Percentiles rank a stretch among this genome's conserved stretches.
Conservation (phyloP, 2,797 vertebrate genomes). For the Eidolon dupreanum region DNA sequence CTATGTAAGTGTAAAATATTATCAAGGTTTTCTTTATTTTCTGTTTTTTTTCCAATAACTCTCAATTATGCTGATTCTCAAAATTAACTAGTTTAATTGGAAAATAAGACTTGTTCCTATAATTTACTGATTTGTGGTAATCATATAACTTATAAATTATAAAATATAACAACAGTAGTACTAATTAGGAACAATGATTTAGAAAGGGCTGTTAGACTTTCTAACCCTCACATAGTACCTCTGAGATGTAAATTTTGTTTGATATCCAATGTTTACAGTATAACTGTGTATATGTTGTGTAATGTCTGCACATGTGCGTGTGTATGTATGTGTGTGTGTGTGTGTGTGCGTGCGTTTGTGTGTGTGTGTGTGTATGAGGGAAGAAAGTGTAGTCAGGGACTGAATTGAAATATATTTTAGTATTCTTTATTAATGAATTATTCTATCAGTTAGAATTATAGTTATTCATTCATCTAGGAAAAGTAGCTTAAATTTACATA, state of each 20-base stretch:
- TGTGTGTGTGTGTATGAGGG: too few species aligned
- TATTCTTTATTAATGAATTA: background rate
- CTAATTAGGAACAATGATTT: background rate
- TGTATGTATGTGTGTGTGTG: background rate
- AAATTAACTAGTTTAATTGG: background rate
- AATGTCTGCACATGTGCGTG: background rate
- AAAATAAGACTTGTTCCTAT: background rate
- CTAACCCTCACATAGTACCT: background rate
- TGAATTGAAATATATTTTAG: background rate
- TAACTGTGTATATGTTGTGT: background rate
- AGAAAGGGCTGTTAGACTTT: background rate
- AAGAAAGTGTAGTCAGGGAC: fast-evolving
- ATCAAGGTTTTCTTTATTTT: background rate
- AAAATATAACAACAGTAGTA: background rate
- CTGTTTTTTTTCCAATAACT: background rate
- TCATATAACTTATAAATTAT: background rate
- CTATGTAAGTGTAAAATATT: background rate
- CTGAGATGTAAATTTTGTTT: background rate
- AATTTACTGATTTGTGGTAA: background rate
- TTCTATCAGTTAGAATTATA: background rate
- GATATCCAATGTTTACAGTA: background rate
- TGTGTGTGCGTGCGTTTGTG: too few species aligned
- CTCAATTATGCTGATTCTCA: background rate
- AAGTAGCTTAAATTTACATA: background rate
- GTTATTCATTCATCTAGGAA: background rate